phyloP scores from a whole-genome alignment of 2,113 vertebrate species.

The Furnarius figulus region DNA sequence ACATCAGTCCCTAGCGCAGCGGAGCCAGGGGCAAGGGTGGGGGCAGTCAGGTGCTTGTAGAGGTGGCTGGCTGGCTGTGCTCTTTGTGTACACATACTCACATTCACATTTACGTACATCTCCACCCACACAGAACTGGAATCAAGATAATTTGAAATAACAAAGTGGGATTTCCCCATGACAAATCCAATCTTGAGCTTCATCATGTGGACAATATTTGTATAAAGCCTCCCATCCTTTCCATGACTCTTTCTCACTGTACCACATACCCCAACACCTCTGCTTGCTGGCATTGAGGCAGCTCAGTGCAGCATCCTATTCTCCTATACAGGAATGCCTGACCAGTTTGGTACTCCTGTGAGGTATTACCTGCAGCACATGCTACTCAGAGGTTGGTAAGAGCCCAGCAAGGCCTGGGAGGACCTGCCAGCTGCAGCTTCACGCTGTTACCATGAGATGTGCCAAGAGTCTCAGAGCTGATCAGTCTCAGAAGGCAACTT shows the following conservation, averaged over 20 bases:
- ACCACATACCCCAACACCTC: not conserved
- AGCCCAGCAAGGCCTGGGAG: not conserved
- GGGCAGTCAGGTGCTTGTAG: not conserved
- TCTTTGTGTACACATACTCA: not conserved
- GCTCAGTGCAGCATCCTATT: not conserved
- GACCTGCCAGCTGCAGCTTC: not conserved
- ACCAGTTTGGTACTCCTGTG: accelerated
- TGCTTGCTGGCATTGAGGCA: not conserved
- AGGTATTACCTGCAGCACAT: accelerated
- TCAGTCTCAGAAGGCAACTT: not conserved
- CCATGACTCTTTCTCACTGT: not conserved
- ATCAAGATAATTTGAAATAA: not conserved
- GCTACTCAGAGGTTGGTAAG: not conserved
- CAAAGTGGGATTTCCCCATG: not conserved
- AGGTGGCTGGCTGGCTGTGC: not conserved
- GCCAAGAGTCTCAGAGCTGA: not conserved
- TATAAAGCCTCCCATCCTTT: not conserved
- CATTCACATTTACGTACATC: not conserved
- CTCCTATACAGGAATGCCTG: accelerated
- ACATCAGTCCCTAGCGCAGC: not conserved
- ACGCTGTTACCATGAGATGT: not conserved
- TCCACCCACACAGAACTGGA: not conserved
- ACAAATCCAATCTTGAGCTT: not conserved
- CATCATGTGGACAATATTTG: not conserved
- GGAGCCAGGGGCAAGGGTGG: not conserved